Evolutionary conservation across 2,797 vertebrate genomes (phyloP).

Genomic region (Huso huso): DNA sequence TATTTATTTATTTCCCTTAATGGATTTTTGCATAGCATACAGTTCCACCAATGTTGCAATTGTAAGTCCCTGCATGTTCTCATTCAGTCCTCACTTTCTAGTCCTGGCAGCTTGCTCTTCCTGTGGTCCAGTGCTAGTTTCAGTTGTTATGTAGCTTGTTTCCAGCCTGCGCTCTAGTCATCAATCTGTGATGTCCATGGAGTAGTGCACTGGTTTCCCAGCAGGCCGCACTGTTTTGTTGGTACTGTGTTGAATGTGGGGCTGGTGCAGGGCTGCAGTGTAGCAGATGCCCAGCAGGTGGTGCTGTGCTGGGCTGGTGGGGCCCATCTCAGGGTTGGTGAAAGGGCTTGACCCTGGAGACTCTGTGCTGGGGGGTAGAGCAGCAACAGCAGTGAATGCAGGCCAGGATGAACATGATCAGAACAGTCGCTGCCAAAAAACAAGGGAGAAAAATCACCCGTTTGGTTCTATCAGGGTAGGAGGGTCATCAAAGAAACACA

Average conservation of each 20-base stretch:
- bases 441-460: constrained; percentile 16
- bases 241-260: neutral
- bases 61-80: too few species aligned
- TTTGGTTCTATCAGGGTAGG: neutral
- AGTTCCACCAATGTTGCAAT: too few species aligned
- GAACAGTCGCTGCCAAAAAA: constrained; percentile 37
- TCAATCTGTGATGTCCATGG: constrained; percentile 5
- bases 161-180: constrained; percentile 6
- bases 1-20: too few species aligned
- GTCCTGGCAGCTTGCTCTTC: too few species aligned
- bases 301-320: neutral
- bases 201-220: neutral
- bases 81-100: too few species aligned
- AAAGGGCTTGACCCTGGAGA: constrained; percentile 41
- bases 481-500: neutral
- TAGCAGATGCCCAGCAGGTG: neutral
- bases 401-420: constrained; percentile 44
- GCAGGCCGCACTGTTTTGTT: too few species aligned
- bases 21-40: too few species aligned
- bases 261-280: too few species aligned
- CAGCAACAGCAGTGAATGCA: constrained; percentile 49
- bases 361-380: constrained; percentile 41
- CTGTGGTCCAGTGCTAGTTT: neutral
- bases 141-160: constrained; percentile 7
- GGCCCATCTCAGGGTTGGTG: constrained; percentile 29